Base-by-base conservation (phyloP, 2,888 invertebrate genomes). In the Chorisops tibialis region DNA sequence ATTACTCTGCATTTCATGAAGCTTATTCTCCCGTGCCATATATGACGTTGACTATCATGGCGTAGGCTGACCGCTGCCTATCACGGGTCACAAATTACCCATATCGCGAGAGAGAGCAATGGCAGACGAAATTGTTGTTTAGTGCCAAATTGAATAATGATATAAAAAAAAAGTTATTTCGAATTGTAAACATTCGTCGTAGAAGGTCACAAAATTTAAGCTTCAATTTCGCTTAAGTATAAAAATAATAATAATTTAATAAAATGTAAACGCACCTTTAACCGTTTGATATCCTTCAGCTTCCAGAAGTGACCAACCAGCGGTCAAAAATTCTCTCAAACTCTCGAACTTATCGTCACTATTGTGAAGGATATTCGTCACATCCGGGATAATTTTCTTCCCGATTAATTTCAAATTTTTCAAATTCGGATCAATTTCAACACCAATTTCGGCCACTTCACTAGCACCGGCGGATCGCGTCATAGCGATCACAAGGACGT, bases 391-490 rank as follows among this genome's bases (percentile, higher is more conserved):
- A 60, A 74, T 69, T 70, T 75, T 75, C 68, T 71, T 73, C 68
- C 75, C 75, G 68, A 77, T 77, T 64, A 74, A 67, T 65, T 74
- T 75, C 61, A 73, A 72, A 68, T 76, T 76, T 68, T 75, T 76
- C 59, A 75, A 69, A 62, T 70, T 75, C 39, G 45, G 69, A 70
- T 77, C 76, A 65, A 73, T 71, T 69, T 73, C 73, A 64, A 18
- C 66, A 43, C 30, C 30, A 30, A 30, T 5, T 7, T 30, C 30
- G 30, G 30, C 30, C 30, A 62, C 54, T 50, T 68, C 67, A 66
- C 67, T 68, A 65, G 65, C 67, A 66, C 51, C 50, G 39, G 62
- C 65, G 48, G 61, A 37, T n/a, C 16, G 12, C 5, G 16, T 41
- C 12, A 12, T 11, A 5, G n/a, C 16, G 41, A 41, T 41, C 16